Base-by-base conservation (phyloP, 2,113 vertebrate genomes). In the Seriola rivoliana region DNA sequence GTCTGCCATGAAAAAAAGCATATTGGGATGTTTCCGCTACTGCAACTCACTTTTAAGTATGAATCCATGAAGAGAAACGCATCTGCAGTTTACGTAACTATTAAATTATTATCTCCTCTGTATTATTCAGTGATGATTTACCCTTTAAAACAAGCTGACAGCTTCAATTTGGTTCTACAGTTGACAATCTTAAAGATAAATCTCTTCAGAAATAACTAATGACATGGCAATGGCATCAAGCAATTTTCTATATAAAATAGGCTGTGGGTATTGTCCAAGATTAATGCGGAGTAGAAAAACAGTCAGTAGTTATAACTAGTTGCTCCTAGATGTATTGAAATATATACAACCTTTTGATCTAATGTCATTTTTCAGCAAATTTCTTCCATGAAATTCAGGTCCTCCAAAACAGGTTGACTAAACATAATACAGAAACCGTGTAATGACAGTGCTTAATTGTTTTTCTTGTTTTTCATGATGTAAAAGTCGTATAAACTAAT, bases 131-230 rank as follows among this genome's bases (percentile, higher is more conserved):
- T n/a, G 25, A 60, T 46, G 44, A 54, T 16, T 50, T 77, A 17
- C 2, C 59, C 8, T 77, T 80, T 50, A 54, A 62, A 81, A 23
- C 21, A 50, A 17, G 38, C 36, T 63, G 29, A 7, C 50, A 23
- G 17, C 38, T 72, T 19, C 57, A 16, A 11, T 75, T 69, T 86
- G 8, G 42, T 72, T 69, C 8, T 55, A 6, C 17, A 54, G 5
- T 62, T 58, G 55, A 60, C 46, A 62, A 8, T 46, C 16, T 3
- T 68, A 52, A 36, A 29, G 40, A 36, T 72, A 32, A 66, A 72
- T 76, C 38, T 63, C 34, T 57, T 34, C 4, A 52, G 48, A 67
- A 57, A 64, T 44, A n/a, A 67, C 73, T 52, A n/a, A n/a, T 44
- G 17, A 48, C 64, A 78, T 50, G 74, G 44, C 64, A 65, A 54